A percentile compares a stretch with the other conserved stretches of the same genome.
phyloP scores from a whole-genome alignment of 2,888 invertebrate genomes.

The Quadriops clusia region DNA sequence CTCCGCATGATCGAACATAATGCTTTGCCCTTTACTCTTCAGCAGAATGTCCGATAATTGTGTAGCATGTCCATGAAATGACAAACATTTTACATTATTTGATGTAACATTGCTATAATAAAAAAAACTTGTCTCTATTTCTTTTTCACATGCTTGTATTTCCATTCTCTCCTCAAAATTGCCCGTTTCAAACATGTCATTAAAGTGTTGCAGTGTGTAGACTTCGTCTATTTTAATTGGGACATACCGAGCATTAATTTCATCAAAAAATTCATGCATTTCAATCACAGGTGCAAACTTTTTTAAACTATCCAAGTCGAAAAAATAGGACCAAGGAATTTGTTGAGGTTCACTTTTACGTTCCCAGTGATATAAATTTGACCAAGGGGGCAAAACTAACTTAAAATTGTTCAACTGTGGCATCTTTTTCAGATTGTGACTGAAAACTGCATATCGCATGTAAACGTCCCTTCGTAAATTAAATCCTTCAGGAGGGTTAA shows the following conservation, averaged over 20 bases:
- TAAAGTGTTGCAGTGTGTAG: conserved; percentile 73
- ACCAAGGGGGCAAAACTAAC: conserved; percentile 88
- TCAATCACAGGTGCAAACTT: conserved; percentile 78
- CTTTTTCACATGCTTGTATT: conserved; percentile 41
- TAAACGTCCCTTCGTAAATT: conserved; percentile 94
- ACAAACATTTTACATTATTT: conserved; percentile 58
- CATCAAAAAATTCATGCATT: conserved; percentile 63
- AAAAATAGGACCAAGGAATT: conserved; percentile 74
- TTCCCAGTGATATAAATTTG: conserved; percentile 80
- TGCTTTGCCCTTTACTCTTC: too few species aligned
- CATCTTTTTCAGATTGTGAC: conserved; percentile 50
- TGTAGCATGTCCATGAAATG: conserved; percentile 68
- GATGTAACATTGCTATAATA: conserved; percentile 59
- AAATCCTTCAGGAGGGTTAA: conserved; percentile 93
- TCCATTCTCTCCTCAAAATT: conserved; percentile 76
- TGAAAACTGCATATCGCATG: conserved; percentile 78
- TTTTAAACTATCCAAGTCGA: conserved; percentile 68
- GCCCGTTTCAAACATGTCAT: conserved; percentile 71
- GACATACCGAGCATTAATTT: conserved; percentile 33
- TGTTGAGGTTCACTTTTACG: conserved; percentile 44
- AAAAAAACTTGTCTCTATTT: conserved; percentile 48
- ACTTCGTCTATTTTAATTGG: conserved; percentile 55
- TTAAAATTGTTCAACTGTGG: conserved; percentile 40
- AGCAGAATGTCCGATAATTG: conserved; percentile 51
- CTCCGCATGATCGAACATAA: conserved; percentile 72